phyloP scores from a whole-genome alignment of 2,888 invertebrate genomes.

The Proisotoma minuta region DNA sequence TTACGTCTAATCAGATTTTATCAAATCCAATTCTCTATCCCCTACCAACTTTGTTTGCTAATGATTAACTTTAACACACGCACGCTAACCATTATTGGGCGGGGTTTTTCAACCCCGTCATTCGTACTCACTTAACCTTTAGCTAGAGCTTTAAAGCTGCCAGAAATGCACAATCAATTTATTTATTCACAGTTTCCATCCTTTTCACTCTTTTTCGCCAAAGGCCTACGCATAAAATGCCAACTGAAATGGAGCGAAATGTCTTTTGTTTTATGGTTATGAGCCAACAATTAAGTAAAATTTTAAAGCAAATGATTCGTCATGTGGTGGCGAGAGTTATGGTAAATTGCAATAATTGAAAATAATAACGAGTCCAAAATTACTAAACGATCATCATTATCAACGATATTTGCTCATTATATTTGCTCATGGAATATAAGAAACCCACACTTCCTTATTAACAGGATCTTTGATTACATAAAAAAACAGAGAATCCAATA shows the following conservation, averaged over 20 bases:
- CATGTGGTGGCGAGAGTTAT: not conserved
- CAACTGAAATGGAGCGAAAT: not conserved
- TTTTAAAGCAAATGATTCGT: slow-evolving; percentile 1
- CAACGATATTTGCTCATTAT: too few relatives aligned
- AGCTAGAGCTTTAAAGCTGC: too few relatives aligned
- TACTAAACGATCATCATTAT: too few relatives aligned
- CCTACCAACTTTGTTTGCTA: slow-evolving; percentile 20
- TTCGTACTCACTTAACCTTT: not conserved
- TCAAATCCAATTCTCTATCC: slow-evolving; percentile 23
- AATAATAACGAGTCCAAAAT: too few relatives aligned
- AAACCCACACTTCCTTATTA: too few relatives aligned
- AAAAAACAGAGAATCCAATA: too few relatives aligned
- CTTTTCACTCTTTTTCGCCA: not conserved
- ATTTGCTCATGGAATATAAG: too few relatives aligned
- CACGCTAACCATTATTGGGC: slow-evolving; percentile 42
- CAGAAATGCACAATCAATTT: not conserved
- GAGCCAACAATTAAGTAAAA: not conserved
- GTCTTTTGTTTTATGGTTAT: not conserved
- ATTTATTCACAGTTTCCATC: not conserved
- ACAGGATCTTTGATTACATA: too few relatives aligned
- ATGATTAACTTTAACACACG: slow-evolving; percentile 24
- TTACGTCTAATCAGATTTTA: slow-evolving; percentile 44
- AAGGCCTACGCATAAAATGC: not conserved
- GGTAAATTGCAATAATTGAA: not conserved
- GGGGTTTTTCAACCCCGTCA: slow-evolving; percentile 19